Conservation (phyloP, 2,113 vertebrate species). For the Zonotrichia leucophrys region DNA sequence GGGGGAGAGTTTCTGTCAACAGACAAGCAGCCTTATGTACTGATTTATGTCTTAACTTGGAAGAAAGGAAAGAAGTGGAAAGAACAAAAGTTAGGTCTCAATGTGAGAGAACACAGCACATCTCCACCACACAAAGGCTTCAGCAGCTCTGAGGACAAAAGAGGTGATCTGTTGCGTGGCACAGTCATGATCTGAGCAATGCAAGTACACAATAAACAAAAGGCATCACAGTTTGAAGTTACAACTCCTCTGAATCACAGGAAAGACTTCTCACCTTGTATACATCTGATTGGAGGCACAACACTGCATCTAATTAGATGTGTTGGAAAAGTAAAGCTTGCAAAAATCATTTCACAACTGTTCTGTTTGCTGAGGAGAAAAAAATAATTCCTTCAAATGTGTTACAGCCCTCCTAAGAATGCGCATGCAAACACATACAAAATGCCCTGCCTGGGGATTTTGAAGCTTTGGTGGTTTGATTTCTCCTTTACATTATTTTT, state of each 20-base stretch:
- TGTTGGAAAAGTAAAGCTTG: slow-evolving; percentile 18
- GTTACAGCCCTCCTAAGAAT: background rate
- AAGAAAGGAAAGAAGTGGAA: background rate
- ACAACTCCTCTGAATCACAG: background rate
- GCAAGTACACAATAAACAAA: background rate
- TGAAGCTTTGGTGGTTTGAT: background rate
- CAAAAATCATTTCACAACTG: background rate
- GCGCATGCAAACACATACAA: background rate
- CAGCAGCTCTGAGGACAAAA: background rate
- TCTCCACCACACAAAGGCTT: background rate
- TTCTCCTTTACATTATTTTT: background rate
- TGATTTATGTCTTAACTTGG: background rate
- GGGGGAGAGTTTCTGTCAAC: background rate
- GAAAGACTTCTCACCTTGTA: slow-evolving; percentile 5
- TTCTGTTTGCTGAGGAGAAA: background rate
- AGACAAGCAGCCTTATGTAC: background rate
- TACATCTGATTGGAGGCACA: background rate
- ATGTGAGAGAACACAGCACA: rapidly evolving
- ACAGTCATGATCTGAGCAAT: background rate
- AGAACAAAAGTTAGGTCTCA: background rate
- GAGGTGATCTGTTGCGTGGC: rapidly evolving
- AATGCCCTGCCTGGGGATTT: background rate
- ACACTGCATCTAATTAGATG: background rate
- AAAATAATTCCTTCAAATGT: background rate
- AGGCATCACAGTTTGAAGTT: background rate